Evolutionary conservation across 2,888 invertebrate genomes (phyloP).

Genomic region (Polydrusus tereticollis): DNA sequence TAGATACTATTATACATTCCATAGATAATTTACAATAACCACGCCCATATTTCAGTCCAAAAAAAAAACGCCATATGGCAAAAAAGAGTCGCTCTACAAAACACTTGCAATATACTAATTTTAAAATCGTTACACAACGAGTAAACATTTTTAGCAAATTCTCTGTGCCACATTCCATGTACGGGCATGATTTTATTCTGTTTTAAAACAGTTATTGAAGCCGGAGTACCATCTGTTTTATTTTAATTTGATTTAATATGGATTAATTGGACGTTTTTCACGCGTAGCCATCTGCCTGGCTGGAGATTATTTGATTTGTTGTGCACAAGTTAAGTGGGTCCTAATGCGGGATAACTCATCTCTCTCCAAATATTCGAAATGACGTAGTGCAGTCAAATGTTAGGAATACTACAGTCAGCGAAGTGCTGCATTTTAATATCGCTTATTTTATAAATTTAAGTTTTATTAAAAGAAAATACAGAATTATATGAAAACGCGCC

Average conservation of each 20-base stretch:
- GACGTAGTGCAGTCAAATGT: too few species aligned
- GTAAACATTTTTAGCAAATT: constrained; percentile 22
- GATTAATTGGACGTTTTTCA: constrained; percentile 15
- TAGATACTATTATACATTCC: neutral
- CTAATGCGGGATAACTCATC: too few species aligned
- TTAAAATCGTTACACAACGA: constrained; percentile 14
- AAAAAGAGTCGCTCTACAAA: neutral
- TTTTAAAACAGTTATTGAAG: constrained; percentile 34
- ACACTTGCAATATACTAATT: constrained; percentile 9
- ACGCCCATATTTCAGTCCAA: neutral
- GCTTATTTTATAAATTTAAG: too few species aligned
- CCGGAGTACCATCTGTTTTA: constrained; percentile 36
- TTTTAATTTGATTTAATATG: constrained; percentile 27
- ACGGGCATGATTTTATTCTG: constrained; percentile 31
- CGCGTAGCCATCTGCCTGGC: neutral
- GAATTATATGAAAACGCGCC: too few species aligned
- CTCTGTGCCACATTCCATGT: constrained; percentile 34
- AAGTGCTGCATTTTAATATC: too few species aligned
- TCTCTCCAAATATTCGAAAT: too few species aligned
- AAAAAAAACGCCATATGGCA: constrained; percentile 5
- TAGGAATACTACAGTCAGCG: too few species aligned
- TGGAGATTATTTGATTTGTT: neutral
- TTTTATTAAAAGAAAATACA: too few species aligned
- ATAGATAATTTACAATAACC: neutral
- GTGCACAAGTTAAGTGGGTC: neutral